Conservation (phyloP, 2,797 vertebrate genomes). For the Miichthys miiuy region DNA sequence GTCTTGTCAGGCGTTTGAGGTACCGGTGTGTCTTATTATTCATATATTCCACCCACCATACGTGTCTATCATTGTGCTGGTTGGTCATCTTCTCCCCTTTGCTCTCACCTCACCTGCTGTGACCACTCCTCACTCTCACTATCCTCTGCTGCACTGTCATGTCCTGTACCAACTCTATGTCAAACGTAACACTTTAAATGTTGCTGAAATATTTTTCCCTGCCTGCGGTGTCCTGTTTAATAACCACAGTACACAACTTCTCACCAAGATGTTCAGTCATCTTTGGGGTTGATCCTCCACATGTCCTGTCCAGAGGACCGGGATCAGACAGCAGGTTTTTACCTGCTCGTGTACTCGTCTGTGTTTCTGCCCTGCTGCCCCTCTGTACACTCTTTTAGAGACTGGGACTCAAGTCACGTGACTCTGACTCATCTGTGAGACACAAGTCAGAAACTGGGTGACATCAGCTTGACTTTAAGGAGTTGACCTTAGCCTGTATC, state of each 20-base stretch:
- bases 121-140: conserved; percentile 61
- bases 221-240: conserved; percentile 37
- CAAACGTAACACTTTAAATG: conserved; percentile 22
- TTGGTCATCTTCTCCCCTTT: conserved; percentile 30
- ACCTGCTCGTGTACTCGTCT: conserved; percentile 43
- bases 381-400: conserved; percentile 38
- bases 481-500: not conserved
- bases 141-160: conserved; percentile 42
- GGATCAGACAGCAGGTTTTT: conserved; percentile 37
- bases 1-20: no score
- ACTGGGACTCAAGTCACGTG: conserved; percentile 59
- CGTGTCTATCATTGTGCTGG: conserved; percentile 55
- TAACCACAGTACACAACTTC: conserved; percentile 31
- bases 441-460: not conserved
- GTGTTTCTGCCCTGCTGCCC: conserved; percentile 39
- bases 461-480: not conserved
- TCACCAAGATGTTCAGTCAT: conserved; percentile 55
- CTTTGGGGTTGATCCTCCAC: conserved; percentile 57
- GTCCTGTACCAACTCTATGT: conserved; percentile 44
- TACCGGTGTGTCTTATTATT: no score
- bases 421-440: conserved; percentile 13
- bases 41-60: no score
- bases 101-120: conserved; percentile 68
- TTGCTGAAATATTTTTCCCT: conserved; percentile 21
- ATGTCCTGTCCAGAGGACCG: conserved; percentile 25